Evolutionary conservation across 2,797 vertebrate genomes (phyloP).

Genomic region (Spondyliosoma cantharus): DNA sequence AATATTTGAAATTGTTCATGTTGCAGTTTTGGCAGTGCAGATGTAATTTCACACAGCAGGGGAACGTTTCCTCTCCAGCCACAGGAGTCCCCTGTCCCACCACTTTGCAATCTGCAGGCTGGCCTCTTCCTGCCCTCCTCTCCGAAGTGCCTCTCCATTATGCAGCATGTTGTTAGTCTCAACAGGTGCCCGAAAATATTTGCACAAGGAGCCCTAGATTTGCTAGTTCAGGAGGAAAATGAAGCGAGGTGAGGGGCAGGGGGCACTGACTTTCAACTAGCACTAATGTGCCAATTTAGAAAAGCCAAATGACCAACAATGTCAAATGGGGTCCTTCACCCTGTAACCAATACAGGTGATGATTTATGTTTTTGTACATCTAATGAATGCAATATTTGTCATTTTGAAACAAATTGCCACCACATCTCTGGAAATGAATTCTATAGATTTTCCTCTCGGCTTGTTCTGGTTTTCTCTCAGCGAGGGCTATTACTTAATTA

Average conservation of each 20-base stretch:
- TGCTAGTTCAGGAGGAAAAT: constrained; percentile 8
- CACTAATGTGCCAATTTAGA: constrained; percentile 25
- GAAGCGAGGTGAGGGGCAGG: too few relatives aligned
- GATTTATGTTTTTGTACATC: constrained; percentile 63
- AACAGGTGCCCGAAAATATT: constrained; percentile 46
- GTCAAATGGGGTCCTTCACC: constrained; percentile 41
- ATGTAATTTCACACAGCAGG: constrained; percentile 57
- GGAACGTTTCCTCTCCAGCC: constrained; percentile 23
- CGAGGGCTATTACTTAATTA: constrained; percentile 76
- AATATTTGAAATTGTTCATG: constrained; percentile 48
- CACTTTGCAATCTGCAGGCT: constrained; percentile 44
- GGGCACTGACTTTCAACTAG: neutral
- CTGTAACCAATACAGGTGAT: constrained; percentile 42
- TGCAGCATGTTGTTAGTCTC: constrained; percentile 40
- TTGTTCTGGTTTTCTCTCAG: constrained; percentile 60
- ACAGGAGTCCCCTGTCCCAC: constrained; percentile 43
- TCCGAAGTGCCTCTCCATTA: constrained; percentile 34
- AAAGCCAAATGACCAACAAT: constrained; percentile 39
- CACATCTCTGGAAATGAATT: constrained; percentile 71
- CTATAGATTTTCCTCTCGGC: constrained; percentile 70
- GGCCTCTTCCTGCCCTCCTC: constrained; percentile 28
- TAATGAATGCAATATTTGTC: constrained; percentile 61
- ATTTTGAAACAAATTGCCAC: constrained; percentile 72
- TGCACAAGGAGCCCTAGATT: constrained; percentile 10
- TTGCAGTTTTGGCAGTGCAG: constrained; percentile 45